phyloP scores from a whole-genome alignment of 2,797 vertebrate species.

The Synanceia verrucosa region DNA sequence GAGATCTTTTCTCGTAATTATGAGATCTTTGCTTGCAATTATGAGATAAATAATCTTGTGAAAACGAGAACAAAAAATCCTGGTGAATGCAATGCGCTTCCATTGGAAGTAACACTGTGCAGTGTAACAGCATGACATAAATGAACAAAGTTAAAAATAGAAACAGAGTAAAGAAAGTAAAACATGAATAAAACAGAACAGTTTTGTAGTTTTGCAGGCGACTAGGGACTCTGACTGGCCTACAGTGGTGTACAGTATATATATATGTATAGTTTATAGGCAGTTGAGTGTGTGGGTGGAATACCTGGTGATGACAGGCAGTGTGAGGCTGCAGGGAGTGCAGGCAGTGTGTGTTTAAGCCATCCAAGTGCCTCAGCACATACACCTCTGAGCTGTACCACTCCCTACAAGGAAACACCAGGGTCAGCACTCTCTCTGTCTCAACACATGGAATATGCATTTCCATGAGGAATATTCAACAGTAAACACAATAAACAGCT shows the following conservation, averaged over 20 bases:
- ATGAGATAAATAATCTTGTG: no score
- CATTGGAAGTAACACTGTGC: background rate
- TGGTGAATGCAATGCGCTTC: no score
- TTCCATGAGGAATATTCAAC: background rate
- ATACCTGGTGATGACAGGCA: conserved; percentile 58
- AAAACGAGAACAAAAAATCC: no score
- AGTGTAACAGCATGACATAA: background rate
- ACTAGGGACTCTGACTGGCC: background rate
- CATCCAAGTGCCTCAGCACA: conserved; percentile 55
- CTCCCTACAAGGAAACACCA: conserved; percentile 66
- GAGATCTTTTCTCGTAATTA: no score
- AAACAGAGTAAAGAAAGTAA: background rate
- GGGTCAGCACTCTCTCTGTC: conserved; percentile 44
- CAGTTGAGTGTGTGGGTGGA: conserved; percentile 48
- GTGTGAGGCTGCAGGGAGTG: conserved; percentile 42
- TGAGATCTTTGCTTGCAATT: no score
- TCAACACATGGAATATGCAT: background rate
- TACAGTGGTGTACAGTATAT: background rate
- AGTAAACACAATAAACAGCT: background rate
- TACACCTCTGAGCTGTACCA: conserved; percentile 57
- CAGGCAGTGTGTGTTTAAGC: conserved; percentile 54
- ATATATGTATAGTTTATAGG: no score
- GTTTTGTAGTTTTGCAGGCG: background rate
- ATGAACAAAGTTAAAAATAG: background rate
- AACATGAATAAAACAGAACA: background rate